These are phyloP conservation scores for Deilephila elpenor DNA, from an alignment of 2,888 invertebrate genomes.

Conservation along the genomic window DNA sequence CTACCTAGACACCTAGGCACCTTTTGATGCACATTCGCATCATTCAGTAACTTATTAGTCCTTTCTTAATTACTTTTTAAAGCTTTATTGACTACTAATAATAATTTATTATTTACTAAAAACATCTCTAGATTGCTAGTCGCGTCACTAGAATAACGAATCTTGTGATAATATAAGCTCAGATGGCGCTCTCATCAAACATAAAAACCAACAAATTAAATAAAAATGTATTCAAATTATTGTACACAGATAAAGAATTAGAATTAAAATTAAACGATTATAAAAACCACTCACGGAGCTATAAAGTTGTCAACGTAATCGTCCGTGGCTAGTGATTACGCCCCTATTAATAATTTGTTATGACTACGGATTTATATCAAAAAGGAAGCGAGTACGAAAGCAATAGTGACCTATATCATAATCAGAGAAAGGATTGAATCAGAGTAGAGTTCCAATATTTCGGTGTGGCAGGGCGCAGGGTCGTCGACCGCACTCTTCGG, in stretches of 20 bases:
- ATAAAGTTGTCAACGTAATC: conserved; percentile 29
- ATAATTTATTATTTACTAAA: not conserved
- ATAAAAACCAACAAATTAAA: conserved; percentile 11
- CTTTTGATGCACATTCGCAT: not conserved
- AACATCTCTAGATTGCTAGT: not conserved
- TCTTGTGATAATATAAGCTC: not conserved
- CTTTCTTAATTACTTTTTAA: not conserved
- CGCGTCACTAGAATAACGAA: not conserved
- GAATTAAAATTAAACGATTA: conserved; percentile 23
- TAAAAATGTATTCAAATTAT: conserved; percentile 18
- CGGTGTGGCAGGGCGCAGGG: conserved; percentile 77
- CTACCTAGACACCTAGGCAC: no score
- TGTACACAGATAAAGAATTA: conserved; percentile 17
- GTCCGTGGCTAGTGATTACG: conserved; percentile 23
- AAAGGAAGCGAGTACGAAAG: conserved; percentile 40
- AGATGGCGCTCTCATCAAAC: not conserved
- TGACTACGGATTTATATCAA: conserved; percentile 37
- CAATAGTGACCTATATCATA: conserved; percentile 58
- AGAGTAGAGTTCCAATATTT: conserved; percentile 77
- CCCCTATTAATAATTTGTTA: conserved; percentile 32
- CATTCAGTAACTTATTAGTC: not conserved
- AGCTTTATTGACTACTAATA: not conserved
- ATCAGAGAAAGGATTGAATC: conserved; percentile 69
- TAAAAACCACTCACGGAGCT: conserved; percentile 18
- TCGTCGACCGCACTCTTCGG: conserved; percentile 79